Evolutionary conservation across 92 coral and sea anemone species (phyloP).

Genomic region (Montipora capitata): DNA sequence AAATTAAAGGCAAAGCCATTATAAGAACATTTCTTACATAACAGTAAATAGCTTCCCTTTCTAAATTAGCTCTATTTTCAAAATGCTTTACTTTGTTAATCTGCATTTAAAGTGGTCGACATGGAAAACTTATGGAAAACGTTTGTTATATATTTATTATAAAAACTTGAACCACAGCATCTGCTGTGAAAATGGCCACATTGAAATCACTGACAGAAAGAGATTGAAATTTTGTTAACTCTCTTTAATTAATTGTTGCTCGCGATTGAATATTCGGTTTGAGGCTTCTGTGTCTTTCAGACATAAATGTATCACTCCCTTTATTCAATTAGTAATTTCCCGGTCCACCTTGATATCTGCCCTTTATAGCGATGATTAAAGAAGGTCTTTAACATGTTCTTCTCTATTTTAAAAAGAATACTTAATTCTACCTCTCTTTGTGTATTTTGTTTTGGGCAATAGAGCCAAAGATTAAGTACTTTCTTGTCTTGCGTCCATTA

Average conservation of each 20-base stretch:
- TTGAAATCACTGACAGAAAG: conserved; percentile 50
- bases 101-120: not conserved
- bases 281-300: conserved; percentile 30
- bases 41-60: conserved; percentile 24
- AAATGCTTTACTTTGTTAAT: conserved; percentile 11
- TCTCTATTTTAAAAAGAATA: not conserved
- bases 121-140: not conserved
- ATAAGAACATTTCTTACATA: not conserved
- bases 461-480: not conserved
- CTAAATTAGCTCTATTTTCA: not conserved
- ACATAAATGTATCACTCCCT: conserved; percentile 30
- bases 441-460: conserved; percentile 5
- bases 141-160: conserved; percentile 7
- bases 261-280: conserved; percentile 24
- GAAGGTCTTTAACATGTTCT: conserved; percentile 20
- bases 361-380: conserved; percentile 14
- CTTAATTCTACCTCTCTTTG: not conserved
- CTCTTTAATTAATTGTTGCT: conserved; percentile 37
- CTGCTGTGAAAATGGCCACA: conserved; percentile 47
- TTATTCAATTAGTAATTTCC: conserved; percentile 32
- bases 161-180: conserved; percentile 38
- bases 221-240: conserved; percentile 54
- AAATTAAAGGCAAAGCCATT: not conserved
- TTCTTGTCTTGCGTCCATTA: conserved; percentile 21
- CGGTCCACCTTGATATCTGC: conserved; percentile 41